Evolutionary conservation across 2,888 invertebrate species (phyloP).

Genomic region (Proisotoma minuta): DNA sequence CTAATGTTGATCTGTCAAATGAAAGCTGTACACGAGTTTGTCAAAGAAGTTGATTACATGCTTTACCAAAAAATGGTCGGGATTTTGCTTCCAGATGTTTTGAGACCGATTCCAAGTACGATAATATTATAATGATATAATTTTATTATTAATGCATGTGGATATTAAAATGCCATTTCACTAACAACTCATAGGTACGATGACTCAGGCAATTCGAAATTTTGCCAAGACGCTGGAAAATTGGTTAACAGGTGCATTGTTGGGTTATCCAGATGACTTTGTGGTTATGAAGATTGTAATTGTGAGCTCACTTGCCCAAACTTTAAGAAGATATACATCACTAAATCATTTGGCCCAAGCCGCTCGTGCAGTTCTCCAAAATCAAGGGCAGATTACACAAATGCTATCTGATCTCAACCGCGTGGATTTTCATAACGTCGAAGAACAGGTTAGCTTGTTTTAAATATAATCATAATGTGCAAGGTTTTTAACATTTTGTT

Average conservation of each 20-base stretch:
- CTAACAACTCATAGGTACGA: conserved; percentile 57
- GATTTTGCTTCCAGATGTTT: conserved; percentile 91
- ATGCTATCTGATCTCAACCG: conserved; percentile 95
- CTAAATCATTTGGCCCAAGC: conserved; percentile 95
- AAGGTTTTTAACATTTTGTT: not conserved
- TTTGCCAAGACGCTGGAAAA: conserved; percentile 88
- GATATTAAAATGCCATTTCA: too few species aligned
- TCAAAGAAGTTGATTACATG: conserved; percentile 76
- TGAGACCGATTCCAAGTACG: conserved; percentile 85
- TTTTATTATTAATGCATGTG: not conserved
- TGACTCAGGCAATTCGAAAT: conserved; percentile 88
- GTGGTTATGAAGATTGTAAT: conserved; percentile 58
- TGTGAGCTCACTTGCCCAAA: conserved; percentile 89
- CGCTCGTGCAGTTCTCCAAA: conserved; percentile 90
- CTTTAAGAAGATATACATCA: conserved; percentile 89
- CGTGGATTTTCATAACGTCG: conserved; percentile 96
- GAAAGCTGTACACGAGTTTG: conserved; percentile 70
- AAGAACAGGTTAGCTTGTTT: conserved; percentile 61
- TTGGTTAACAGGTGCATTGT: conserved; percentile 76
- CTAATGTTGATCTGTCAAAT: conserved; percentile 65
- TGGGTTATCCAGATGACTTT: conserved; percentile 63
- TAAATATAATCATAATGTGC: not conserved
- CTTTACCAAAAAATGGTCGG: conserved; percentile 96
- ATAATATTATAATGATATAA: not conserved
- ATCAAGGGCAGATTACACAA: conserved; percentile 88